Evolutionary conservation across 2,888 invertebrate species (phyloP).

Genomic region (Ecliptopera silaceata): DNA sequence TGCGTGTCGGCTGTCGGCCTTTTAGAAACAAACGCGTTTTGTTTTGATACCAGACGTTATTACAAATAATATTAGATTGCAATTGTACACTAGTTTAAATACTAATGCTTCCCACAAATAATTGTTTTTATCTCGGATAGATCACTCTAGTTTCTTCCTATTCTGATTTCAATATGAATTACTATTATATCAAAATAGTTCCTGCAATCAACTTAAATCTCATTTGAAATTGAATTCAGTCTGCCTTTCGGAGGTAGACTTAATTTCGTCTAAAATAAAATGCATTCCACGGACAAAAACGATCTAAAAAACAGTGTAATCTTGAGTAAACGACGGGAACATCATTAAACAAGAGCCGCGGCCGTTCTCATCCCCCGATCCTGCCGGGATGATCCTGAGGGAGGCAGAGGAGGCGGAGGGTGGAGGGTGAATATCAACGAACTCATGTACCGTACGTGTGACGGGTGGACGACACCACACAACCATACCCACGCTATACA

Average conservation of each 20-base stretch:
- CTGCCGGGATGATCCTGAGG: slow-evolving; percentile 62
- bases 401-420: slow-evolving; percentile 39
- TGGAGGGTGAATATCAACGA: slow-evolving; percentile 75
- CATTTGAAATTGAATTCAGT: no score
- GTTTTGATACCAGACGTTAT: background rate
- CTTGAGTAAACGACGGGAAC: slow-evolving; percentile 71
- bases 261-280: slow-evolving; percentile 34
- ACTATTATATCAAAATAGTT: no score
- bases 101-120: background rate
- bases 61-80: background rate
- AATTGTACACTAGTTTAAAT: background rate
- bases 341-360: slow-evolving; percentile 71
- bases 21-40: slow-evolving; percentile 9
- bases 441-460: slow-evolving; percentile 76
- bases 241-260: slow-evolving; percentile 20
- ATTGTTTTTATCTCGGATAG: background rate
- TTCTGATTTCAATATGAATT: no score
- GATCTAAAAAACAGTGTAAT: slow-evolving; percentile 61
- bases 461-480: slow-evolving; percentile 60
- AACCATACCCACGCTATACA: slow-evolving; percentile 63
- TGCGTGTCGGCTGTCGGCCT: slow-evolving; percentile 13
- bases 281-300: slow-evolving; percentile 36
- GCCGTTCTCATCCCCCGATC: slow-evolving; percentile 58
- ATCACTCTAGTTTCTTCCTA: no score
- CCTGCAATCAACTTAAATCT: slow-evolving; percentile 9